Evolutionary conservation across 2,113 vertebrate genomes (phyloP), one percentile per base, ranked within the genome.

Genomic region (Strigops habroptila): DNA sequence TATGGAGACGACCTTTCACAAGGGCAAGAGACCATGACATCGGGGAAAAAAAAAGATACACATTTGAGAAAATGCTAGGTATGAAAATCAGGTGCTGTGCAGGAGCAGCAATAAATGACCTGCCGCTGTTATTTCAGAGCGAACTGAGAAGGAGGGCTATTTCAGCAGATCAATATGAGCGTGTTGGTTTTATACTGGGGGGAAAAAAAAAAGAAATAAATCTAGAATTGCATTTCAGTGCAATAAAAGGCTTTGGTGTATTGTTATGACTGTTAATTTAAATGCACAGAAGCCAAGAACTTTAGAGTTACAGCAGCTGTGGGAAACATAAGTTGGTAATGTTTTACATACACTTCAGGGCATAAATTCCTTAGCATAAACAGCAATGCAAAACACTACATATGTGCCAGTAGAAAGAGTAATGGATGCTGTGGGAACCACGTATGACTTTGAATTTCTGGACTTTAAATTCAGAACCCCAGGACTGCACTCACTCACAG

Each of bases 381-480:
- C 76, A 91, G 75, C 76, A 91, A 64, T 49, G 83, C 52, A 71
- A 71, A 76, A 65, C 74, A 75, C 70, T 91, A 70, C 82, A 49
- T 94, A 86, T 62, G 76, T 94, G 78, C 79, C 73, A 90, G 73
- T 62, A 35, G 51, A 76, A 88, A 97, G 85, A 97, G 57, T 88
- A 92, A 86, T 91, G 89, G 67, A 81, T 86, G 86, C 91, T 95
- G 48, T 92, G 91, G 86, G 92, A 96, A 65, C 55, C 63, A 35
- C 8, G n/a, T 59, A 86, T 96, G 88, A 95, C 86, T 95, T 95
- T 70, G 78, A 93, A 93, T 97, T 96, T 97, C 77, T 93, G 88
- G 87, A 43, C 87, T 85, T 86, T 22, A 91, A 89, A 88, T 93
- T 92, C 74, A 86, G 73, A 95, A 81, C 87, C 69, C 79, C 59